Evolutionary conservation across 2,888 invertebrate genomes (phyloP), one percentile per base, ranked within the genome.

Genomic region (Apomyelois bistriatella): DNA sequence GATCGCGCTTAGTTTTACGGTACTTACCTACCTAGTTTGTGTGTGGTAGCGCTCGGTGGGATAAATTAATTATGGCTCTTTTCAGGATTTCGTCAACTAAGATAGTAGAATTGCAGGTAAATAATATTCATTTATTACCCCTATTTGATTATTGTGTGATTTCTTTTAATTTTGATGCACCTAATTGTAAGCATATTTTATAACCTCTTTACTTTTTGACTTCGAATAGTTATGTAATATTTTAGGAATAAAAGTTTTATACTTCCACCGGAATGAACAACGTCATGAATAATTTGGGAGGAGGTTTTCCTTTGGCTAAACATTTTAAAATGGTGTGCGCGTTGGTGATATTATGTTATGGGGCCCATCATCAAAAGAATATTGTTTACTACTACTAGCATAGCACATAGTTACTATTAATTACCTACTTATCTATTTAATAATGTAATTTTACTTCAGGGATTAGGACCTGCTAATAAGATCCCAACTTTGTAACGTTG

Each of bases 21-120:
- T 65, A 70, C 73, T 22, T n/a, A n/a, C n/a, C n/a, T n/a, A n/a
- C n/a, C n/a, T n/a, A n/a, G n/a, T 73, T 70, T 67, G 73, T 72
- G 76, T 74, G 79, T 78, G 77, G 68, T 76, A 75, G 75, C 76
- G 74, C 74, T 81, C 76, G 79, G 80, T 71, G 79, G 79, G 79
- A 61, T 75, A 7, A 38, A 22, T 35, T 55, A 79, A 79, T 80
- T 83, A 94, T 94, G 94, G 92, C 93, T 80, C 83, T 94, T 74
- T 93, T 92, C 85, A 93, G 93, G 84, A 91, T 94, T 79, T 91
- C 93, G 66, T 87, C 93, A 66, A 85, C 90, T 62, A 92, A 89
- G 90, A 79, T 94, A 72, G 80, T 87, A 64, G 94, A 94, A 79
- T 85, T 91, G 76, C 93, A 93, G 92, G 93, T 93, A 80, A 81